phyloP scores from a whole-genome alignment of 2,888 invertebrate species.

The Cephus sareptanus region DNA sequence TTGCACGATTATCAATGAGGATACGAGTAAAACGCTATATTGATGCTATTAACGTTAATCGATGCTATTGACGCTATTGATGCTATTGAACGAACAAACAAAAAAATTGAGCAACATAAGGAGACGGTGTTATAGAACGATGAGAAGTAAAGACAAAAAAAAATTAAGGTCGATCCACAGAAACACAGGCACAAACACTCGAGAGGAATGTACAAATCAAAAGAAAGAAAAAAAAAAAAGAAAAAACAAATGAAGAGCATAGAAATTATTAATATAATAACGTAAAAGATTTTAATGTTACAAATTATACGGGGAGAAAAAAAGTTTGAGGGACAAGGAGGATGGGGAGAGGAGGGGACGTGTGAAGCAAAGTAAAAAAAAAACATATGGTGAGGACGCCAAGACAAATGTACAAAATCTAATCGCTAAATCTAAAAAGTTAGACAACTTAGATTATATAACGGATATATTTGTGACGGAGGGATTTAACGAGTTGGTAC shows the following conservation, averaged over 20 bases:
- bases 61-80: neutral
- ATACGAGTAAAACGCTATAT: neutral
- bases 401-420: constrained; percentile 61
- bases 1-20: neutral
- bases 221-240: constrained; percentile 39
- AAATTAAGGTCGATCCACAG: constrained; percentile 10
- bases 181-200: constrained; percentile 50
- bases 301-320: constrained; percentile 55
- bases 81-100: neutral
- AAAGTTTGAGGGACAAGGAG: constrained; percentile 33
- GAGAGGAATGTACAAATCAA: constrained; percentile 63
- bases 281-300: constrained; percentile 60
- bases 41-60: neutral
- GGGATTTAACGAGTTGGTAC: neutral
- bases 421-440: constrained; percentile 56
- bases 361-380: constrained; percentile 10
- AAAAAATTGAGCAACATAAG: neutral
- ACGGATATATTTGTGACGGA: neutral
- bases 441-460: neutral
- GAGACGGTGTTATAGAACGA: constrained; percentile 25
- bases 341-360: constrained; percentile 19
- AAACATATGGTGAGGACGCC: constrained; percentile 40
- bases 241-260: constrained; percentile 30
- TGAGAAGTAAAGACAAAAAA: constrained; percentile 23
- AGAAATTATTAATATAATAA: constrained; percentile 63